These are phyloP conservation scores for Cyclina sinensis DNA, from an alignment of 1,140 invertebrate genomes.

Conservation along the genomic window DNA sequence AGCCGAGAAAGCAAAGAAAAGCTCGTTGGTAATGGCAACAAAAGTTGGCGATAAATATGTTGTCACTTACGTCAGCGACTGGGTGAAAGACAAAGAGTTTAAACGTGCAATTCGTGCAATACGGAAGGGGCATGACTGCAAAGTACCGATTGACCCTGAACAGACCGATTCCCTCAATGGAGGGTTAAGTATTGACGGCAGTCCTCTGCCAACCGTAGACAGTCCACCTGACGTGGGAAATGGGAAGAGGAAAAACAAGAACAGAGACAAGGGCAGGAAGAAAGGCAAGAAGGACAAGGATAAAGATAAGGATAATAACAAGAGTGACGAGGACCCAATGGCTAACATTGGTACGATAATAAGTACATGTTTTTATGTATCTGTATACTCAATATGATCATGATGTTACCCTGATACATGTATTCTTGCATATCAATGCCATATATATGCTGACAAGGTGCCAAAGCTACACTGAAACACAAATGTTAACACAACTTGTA, in stretches of 20 bases:
- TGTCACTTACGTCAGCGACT: slow-evolving; percentile 60
- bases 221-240: neutral
- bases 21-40: slow-evolving; percentile 40
- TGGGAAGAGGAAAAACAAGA: slow-evolving; percentile 38
- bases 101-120: slow-evolving; percentile 53
- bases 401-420: too few relatives aligned
- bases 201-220: neutral
- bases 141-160: slow-evolving; percentile 35
- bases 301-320: slow-evolving; percentile 33
- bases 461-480: too few relatives aligned
- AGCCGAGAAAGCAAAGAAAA: neutral
- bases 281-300: slow-evolving; percentile 21
- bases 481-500: too few relatives aligned
- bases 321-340: slow-evolving; percentile 50
- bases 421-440: too few relatives aligned
- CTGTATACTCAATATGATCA: too few relatives aligned
- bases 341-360: slow-evolving; percentile 58
- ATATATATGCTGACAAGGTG: too few relatives aligned
- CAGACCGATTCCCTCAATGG: slow-evolving; percentile 46
- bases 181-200: slow-evolving; percentile 29
- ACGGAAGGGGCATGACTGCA: slow-evolving; percentile 59
- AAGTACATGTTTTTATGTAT: too few relatives aligned
- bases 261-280: slow-evolving; percentile 37
- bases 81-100: slow-evolving; percentile 54
- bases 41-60: neutral